Base-by-base conservation (phyloP, 2,888 invertebrate species). In the Molorchus minor region DNA sequence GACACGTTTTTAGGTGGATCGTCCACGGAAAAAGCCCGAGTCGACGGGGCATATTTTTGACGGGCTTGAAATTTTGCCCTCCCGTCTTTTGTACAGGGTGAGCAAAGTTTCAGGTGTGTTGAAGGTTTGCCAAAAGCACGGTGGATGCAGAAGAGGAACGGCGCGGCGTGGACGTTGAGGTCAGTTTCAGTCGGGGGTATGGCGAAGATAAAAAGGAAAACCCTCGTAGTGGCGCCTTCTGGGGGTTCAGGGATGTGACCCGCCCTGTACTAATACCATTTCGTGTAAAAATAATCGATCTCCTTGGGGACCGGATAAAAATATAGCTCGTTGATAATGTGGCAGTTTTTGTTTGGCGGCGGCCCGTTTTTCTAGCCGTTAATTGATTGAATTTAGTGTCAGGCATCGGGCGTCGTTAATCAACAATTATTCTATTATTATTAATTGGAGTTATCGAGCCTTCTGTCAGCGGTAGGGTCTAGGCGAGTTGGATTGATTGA, bases 31-130 rank as follows among this genome's bases (percentile, higher is more conserved):
- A n/a, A 15, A 8, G n/a, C 20, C 12, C 3, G 12, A 16, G 29
- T 16, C 17, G 43, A 3, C 21, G 15, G 49, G 41, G 58, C 53
- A 47, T 20, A 57, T 49, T 65, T 62, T 72, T 72, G 75, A 66
- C 69, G 75, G 75, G 89, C 90, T 90, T 91, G 91, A 90, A 89
- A 88, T 86, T 84, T 89, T 90, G 90, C 90, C 89, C 88, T 84
- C 84, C 89, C 90, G 86, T 89, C 82, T 83, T 69, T 81, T 73
- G 66, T 72, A 81, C 80, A 81, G 89, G 90, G 89, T 91, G 90
- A 90, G 90, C 90, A 91, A 91, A 90, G 89, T 90, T 90, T 90
- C 90, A 90, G 90, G 90, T 90, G 90, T 89, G 89, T 90, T 69
- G 69, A 75, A 75, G 65, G 62, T 66, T 84, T 82, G 55, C 47